Evolutionary conservation across 2,113 vertebrate genomes (phyloP), one percentile per base, ranked within the genome.

Genomic region (Pedetes capensis): DNA sequence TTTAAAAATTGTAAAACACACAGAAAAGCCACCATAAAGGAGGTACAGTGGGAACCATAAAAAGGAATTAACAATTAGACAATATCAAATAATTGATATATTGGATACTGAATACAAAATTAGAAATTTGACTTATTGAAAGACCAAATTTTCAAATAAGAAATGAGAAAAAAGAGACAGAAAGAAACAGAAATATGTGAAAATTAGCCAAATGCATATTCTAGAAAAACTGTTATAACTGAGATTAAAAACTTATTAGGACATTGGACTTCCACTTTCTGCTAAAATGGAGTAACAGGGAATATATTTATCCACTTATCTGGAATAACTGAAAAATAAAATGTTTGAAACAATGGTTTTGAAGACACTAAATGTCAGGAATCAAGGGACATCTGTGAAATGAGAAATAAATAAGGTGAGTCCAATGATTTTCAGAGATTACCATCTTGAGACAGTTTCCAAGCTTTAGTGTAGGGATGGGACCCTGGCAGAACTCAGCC

Each of bases 351-450:
- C 11, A 29, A 75, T 87, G 39, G 32, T 92, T 82, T 85, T 39
- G 4, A 74, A 79, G 59, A 74, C 8, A 12, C 37, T 71, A 64
- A 37, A 27, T 47, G 55, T 71, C 53, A 91, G 20, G 5, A 37
- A 63, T 75, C 32, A 82, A 49, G 34, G 57, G 42, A 79, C 44
- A 72, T 23, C 32, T 47, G 6, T 53, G n/a, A 68, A 32, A 75
- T 34, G 71, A 92, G 59, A 85, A 89, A 92, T 34, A 85, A 89
- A 92, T 34, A 94, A 53, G 34, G 10, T 72, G 25, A 89, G 20
- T 59, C 6, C 20, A 75, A 39, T 39, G 34, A 59, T 68, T 85
- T 72, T 4, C n/a, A 51, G 23, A 80, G 63, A 39, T 69, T 17
- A 51, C 27, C 20, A 17, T 72, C n/a, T 72, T 79, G 69, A 53